Conservation (phyloP, 2,888 invertebrate species). For the Ichneumoninae sp. region DNA sequence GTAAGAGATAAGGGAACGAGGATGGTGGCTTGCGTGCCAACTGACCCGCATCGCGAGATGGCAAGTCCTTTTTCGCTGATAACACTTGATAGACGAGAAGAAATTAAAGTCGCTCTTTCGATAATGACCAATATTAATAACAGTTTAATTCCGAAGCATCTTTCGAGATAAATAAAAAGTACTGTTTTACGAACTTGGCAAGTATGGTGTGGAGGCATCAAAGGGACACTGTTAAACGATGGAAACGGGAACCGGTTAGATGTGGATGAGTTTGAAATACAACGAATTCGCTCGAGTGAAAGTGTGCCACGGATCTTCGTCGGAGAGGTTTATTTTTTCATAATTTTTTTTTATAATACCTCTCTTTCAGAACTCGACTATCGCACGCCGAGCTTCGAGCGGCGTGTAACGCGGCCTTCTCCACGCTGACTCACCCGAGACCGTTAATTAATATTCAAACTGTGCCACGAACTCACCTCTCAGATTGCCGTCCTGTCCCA, state of each 20-base stretch:
- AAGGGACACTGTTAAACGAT: no score
- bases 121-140: not conserved
- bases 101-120: not conserved
- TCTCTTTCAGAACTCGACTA: not conserved
- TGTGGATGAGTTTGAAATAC: no score
- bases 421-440: slow-evolving; percentile 48
- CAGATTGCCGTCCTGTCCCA: slow-evolving; percentile 71
- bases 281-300: slow-evolving; percentile 3
- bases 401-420: slow-evolving; percentile 17
- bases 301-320: slow-evolving; percentile 11
- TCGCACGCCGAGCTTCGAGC: not conserved
- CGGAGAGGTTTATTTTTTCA: not conserved
- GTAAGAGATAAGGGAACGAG: slow-evolving; percentile 23
- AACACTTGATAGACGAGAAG: slow-evolving; percentile 33
- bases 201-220: no score
- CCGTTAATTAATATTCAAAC: slow-evolving; percentile 70
- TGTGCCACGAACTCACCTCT: slow-evolving; percentile 79
- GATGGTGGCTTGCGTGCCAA: slow-evolving; percentile 56
- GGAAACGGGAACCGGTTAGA: not conserved
- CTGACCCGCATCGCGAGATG: slow-evolving; percentile 42
- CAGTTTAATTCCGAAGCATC: not conserved
- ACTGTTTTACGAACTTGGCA: no score
- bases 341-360: slow-evolving; percentile 4
- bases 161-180: no score
- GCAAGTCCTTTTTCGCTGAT: not conserved